Conservation (phyloP, 2,888 invertebrate genomes). For the Ectemnius lituratus region DNA sequence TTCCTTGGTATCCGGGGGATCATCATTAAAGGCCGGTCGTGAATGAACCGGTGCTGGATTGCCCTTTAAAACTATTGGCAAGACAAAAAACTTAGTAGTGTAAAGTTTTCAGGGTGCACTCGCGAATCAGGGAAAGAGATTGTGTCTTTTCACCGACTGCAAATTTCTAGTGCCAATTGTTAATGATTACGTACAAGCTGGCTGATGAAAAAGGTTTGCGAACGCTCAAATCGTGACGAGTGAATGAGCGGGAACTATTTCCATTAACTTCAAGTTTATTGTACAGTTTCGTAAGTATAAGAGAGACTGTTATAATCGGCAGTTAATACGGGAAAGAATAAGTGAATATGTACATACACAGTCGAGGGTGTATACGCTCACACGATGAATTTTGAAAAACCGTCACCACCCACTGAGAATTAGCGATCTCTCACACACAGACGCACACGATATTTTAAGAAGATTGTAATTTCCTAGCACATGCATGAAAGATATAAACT, state of each 20-base stretch:
- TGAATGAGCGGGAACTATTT: background rate
- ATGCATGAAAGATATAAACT: background rate
- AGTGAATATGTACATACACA: slow-evolving; percentile 33
- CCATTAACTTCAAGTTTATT: slow-evolving; percentile 9
- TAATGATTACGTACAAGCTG: slow-evolving; percentile 33
- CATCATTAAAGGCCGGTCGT: slow-evolving; percentile 74
- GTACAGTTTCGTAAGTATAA: slow-evolving; percentile 26
- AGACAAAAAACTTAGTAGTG: slow-evolving; percentile 14
- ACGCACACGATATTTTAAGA: slow-evolving; percentile 20
- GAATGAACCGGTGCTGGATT: slow-evolving; percentile 70
- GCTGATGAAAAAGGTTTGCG: background rate
- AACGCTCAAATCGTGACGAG: background rate
- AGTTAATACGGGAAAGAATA: slow-evolving; percentile 38
- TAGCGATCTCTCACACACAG: slow-evolving; percentile 32
- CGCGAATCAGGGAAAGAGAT: slow-evolving; percentile 4
- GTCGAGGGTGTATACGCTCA: background rate
- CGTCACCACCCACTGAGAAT: slow-evolving; percentile 59
- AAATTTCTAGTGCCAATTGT: slow-evolving; percentile 13
- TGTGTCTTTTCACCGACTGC: slow-evolving; percentile 4
- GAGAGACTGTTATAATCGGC: slow-evolving; percentile 36
- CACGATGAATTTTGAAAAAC: slow-evolving; percentile 39
- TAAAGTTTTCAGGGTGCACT: background rate
- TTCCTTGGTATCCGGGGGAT: slow-evolving; percentile 74
- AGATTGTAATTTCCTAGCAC: background rate
- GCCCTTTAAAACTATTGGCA: slow-evolving; percentile 69